Base-by-base conservation (phyloP, 2,113 vertebrate species). In the Trematomus loennbergii region DNA sequence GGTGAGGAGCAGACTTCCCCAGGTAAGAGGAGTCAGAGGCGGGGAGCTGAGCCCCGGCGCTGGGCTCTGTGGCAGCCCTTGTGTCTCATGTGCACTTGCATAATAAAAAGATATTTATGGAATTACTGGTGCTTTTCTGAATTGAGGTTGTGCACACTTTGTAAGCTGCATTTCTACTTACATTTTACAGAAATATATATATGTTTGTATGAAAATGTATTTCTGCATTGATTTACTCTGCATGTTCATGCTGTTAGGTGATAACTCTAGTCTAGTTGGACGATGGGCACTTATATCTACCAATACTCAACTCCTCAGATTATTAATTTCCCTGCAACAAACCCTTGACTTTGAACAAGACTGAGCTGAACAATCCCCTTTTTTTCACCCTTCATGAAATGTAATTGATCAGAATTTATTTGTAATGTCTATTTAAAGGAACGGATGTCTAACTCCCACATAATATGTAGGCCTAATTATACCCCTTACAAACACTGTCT, bases 11-110 rank as follows among this genome's bases (percentile, higher is more conserved):
- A 82, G 43, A 69, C 13, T 75, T 46, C 61, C 57, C 16, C 81
- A 89, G 91, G 91, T 94, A 87, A 81, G 86, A 15, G 11, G 67
- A 60, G 25, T 12, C 64, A 17, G 45, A 18, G 9, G 64, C 40
- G 17, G 66, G 0, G 8, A 11, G 50, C n/a, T 43, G 22, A 58
- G 33, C 54, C 4, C 29, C 20, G 11, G 36, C 8, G 5, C 13
- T 5, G 12, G 17, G 43, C 22, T 59, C 9, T 29, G 5, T 53
- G n/a, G 17, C 11, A 18, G 29, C 29, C 9, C 9, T 5, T n/a
- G 17, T n/a, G 10, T 9, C 0, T 46, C 3, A 45, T 40, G 25
- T 22, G 15, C 67, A 52, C 4, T 2, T 9, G 53, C 25, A 2
- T 22, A 17, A 20, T 20, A 18, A 1, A 61, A 16, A 16, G 5